Base-by-base conservation (phyloP, 2,888 invertebrate species). In the Quadriops clusia region DNA sequence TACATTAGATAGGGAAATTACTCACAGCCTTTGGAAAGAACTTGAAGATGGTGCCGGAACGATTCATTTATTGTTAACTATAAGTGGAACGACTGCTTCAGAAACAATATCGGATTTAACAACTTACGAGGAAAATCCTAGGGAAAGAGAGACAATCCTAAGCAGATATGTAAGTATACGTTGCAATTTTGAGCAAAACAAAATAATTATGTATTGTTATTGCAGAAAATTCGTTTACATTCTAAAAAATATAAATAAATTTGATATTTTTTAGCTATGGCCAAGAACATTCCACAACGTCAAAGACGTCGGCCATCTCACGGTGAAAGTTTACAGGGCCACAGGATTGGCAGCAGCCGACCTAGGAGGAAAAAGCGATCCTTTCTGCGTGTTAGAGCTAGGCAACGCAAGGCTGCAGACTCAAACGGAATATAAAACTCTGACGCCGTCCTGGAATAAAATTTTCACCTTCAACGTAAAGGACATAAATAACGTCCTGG, bases 361-460 rank as follows among this genome's bases (percentile, higher is more conserved):
- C 57, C 67, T 97, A 21, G 94, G 94, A 1, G 95, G 95, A 2
- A 97, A 97, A 58, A 94, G 94, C 25, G 98, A 98, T 63, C 98
- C 98, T 0, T 98, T 97, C 63, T 95, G 94, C 61, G 95, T 98
- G 0, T 60, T 98, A 11, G 95, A 97, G 56, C 65, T 98, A 39
- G 86, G 90, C 8, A 98, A 98, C 56, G 77, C 91, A 1, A 73
- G 97, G 28, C 65, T 97, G 17, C 95, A 97, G 60, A 98, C 98
- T 0, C 94, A 97, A 58, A 98, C 98, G 0, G 95, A 97, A 60
- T 98, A 98, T 60, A 95, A 97, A 61, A 98, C 97, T 0, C 64
- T 98, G 12, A 72, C 82, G 30, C 98, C 98, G 0, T 89, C 81
- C 42, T 98, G 98, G 98, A 91, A 94, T 67, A 97, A 97, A 63